These are phyloP conservation scores for Physella acuta DNA, from an alignment of 1,140 invertebrate genomes.

Conservation along the genomic window DNA sequence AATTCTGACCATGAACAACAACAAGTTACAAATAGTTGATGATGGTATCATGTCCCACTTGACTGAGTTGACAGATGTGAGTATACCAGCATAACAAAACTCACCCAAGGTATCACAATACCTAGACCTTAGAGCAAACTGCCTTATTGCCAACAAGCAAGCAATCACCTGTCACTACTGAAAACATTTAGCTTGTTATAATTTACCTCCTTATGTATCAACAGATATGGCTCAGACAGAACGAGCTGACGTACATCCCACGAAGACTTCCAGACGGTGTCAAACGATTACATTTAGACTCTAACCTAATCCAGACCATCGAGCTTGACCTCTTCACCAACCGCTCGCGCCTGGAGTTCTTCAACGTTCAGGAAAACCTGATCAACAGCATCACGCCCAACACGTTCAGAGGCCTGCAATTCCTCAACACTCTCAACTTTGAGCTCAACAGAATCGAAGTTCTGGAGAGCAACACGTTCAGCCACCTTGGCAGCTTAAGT, in stretches of 20 bases:
- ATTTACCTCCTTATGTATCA: no score
- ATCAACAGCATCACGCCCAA: constrained; percentile 68
- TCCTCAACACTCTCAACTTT: constrained; percentile 69
- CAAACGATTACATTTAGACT: constrained; percentile 44
- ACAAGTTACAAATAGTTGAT: constrained; percentile 75
- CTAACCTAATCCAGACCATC: constrained; percentile 48
- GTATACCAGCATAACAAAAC: no score
- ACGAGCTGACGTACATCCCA: constrained; percentile 65
- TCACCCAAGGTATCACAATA: no score
- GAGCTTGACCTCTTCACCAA: constrained; percentile 42
- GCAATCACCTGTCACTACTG: no score
- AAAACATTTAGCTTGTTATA: no score
- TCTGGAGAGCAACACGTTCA: constrained; percentile 39
- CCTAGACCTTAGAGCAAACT: no score
- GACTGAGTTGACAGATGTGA: constrained; percentile 67
- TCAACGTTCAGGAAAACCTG: constrained; percentile 67
- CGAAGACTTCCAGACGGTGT: constrained; percentile 65
- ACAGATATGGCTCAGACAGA: constrained; percentile 62
- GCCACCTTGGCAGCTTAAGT: constrained; percentile 60
- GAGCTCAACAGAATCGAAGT: constrained; percentile 39
- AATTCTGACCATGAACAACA: constrained; percentile 78
- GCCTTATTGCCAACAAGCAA: no score
- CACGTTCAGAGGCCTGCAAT: constrained; percentile 72
- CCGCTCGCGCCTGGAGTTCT: constrained; percentile 37
- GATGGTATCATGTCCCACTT: constrained; percentile 82